Conservation (phyloP, 2,888 invertebrate species). For the Cephus sareptanus region DNA sequence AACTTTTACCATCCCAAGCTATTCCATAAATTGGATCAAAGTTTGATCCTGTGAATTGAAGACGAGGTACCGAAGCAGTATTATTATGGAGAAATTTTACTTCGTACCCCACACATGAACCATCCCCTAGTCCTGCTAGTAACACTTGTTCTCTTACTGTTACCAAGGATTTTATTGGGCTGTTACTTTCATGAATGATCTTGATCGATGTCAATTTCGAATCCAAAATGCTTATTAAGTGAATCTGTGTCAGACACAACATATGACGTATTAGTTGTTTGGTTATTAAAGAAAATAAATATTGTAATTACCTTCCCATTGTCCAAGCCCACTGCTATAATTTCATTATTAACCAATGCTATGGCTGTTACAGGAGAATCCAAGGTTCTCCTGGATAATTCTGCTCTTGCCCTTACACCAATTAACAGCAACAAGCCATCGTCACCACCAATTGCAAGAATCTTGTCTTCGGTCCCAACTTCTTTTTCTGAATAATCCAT, state of each 20-base stretch:
- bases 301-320: constrained; percentile 68
- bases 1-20: constrained; percentile 69
- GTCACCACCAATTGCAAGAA: constrained; percentile 73
- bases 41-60: constrained; percentile 77
- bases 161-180: constrained; percentile 69
- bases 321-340: constrained; percentile 71
- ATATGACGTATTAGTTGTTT: constrained; percentile 19
- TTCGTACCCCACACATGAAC: constrained; percentile 71
- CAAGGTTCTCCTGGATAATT: constrained; percentile 63
- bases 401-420: constrained; percentile 69
- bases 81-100: constrained; percentile 60
- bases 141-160: constrained; percentile 68
- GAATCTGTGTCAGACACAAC: constrained; percentile 39
- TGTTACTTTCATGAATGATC: constrained; percentile 70
- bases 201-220: constrained; percentile 59
- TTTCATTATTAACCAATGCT: constrained; percentile 66
- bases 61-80: constrained; percentile 49
- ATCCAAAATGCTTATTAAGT: constrained; percentile 63
- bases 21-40: constrained; percentile 77
- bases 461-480: constrained; percentile 73
- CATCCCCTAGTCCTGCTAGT: constrained; percentile 73
- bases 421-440: constrained; percentile 70
- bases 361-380: constrained; percentile 72
- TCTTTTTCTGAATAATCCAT: constrained; percentile 50
- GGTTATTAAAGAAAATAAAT: not conserved